Evolutionary conservation across 2,888 invertebrate genomes (phyloP), one percentile per base, ranked within the genome.

Genomic region (Apodemia mormo): DNA sequence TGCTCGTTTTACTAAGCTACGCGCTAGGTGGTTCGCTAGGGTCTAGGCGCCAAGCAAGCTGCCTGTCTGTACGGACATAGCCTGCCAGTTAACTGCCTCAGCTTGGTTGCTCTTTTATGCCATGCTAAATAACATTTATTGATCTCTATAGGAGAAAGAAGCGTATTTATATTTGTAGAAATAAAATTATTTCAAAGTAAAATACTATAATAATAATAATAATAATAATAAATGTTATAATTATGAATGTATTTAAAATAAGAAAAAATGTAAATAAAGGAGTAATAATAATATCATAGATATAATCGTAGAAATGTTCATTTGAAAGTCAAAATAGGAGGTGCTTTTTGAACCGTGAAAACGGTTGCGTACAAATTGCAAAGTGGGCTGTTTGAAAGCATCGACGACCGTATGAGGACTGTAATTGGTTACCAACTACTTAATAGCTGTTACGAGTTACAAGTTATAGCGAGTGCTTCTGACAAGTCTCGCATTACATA

Each of bases 281-380:
- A n/a, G n/a, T n/a, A n/a, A n/a, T 12, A 12, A 12, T 45, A 6
- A n/a, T 52, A 52, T n/a, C n/a, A 14, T 14, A n/a, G 5, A 52
- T 14, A 52, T 52, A n/a, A n/a, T n/a, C 52, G 4, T 52, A 14
- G 6, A 52, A n/a, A n/a, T 52, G 52, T 14, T 52, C 7, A 52
- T 52, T 52, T 52, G n/a, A n/a, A n/a, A 52, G n/a, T 52, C n/a
- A 52, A 52, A 52, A 52, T 52, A 6, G 52, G 7, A 5, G n/a
- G 49, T 52, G 52, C 52, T 52, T 52, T 7, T 7, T n/a, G 7
- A 52, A 52, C 52, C 52, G n/a, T 52, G n/a, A 52, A 66, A 58
- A 52, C 52, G n/a, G 74, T 71, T 74, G 74, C 80, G 80, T 79
- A 77, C 75, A 81, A 84, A 87, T 85, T 84, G 81, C 75, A 84